phyloP scores from a whole-genome alignment of 2,797 vertebrate species.

The Lagorchestes hirsutus region DNA sequence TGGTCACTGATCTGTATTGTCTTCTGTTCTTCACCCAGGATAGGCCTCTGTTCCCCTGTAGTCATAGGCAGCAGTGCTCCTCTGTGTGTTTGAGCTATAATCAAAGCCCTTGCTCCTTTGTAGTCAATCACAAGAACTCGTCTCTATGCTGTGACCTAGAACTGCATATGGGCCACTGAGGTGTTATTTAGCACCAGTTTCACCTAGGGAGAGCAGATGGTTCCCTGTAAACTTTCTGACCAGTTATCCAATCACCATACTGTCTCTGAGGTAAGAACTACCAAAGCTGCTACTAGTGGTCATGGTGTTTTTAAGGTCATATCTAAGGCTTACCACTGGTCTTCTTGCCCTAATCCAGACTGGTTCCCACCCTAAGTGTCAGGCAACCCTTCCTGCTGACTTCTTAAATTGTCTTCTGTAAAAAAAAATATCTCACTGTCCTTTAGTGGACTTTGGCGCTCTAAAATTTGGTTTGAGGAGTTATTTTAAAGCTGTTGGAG shows the following conservation, averaged over 20 bases:
- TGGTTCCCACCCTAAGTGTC: neutral
- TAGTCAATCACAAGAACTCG: accelerated
- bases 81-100: neutral
- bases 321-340: neutral
- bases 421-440: neutral
- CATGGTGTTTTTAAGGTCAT: neutral
- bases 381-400: neutral
- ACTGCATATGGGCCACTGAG: neutral
- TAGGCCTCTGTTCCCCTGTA: too few relatives aligned
- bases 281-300: neutral
- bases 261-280: neutral
- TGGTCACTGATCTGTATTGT: too few relatives aligned
- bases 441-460: neutral
- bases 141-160: neutral
- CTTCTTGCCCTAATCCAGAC: neutral
- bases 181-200: neutral
- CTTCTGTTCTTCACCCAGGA: too few relatives aligned
- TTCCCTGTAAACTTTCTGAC: neutral
- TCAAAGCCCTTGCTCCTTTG: neutral
- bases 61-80: too few relatives aligned
- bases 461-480: neutral
- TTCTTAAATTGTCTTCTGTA: neutral
- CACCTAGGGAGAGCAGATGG: neutral
- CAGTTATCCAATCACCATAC: neutral
- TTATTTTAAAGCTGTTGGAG: neutral